Conservation (phyloP, 30 jellyfish, hydroid and myxozoan species). For the Euphysa ruthae region DNA sequence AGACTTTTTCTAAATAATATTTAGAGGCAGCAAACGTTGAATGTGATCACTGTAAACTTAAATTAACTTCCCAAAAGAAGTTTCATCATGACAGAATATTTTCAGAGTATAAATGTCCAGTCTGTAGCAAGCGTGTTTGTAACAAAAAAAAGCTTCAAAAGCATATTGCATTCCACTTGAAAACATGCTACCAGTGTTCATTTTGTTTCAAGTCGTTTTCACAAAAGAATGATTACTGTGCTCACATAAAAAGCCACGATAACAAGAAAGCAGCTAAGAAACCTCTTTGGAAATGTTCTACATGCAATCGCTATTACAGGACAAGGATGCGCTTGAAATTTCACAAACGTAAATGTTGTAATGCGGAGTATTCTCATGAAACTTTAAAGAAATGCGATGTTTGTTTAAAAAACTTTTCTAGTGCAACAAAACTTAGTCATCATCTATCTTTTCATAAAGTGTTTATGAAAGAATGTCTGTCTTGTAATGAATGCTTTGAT, state of each 20-base stretch:
- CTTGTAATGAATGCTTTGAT: no score
- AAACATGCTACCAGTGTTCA: not conserved
- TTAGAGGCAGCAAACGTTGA: no score
- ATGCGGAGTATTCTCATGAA: not conserved
- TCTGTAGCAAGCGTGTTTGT: conserved; percentile 2
- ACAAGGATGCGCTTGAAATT: no score
- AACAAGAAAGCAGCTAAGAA: not conserved
- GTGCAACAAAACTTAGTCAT: not conserved
- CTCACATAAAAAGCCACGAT: not conserved
- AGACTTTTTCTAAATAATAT: no score
- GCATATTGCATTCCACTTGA: conserved; percentile 3
- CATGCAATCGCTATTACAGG: not conserved
- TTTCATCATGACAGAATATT: not conserved
- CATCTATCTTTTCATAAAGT: conserved; percentile 9
- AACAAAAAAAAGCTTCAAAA: conserved; percentile 5
- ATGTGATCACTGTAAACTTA: not conserved
- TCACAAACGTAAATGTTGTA: not conserved
- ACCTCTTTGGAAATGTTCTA: not conserved
- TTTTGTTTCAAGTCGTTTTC: conserved; percentile 2
- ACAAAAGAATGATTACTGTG: not conserved
- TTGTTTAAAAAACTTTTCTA: conserved; percentile 9
- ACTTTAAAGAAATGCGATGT: not conserved
- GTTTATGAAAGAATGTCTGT: no score
- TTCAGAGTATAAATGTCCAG: not conserved
- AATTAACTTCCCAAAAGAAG: not conserved